Evolutionary conservation across 2,888 invertebrate genomes (phyloP).

Genomic region (Ptilodon capucinus): DNA sequence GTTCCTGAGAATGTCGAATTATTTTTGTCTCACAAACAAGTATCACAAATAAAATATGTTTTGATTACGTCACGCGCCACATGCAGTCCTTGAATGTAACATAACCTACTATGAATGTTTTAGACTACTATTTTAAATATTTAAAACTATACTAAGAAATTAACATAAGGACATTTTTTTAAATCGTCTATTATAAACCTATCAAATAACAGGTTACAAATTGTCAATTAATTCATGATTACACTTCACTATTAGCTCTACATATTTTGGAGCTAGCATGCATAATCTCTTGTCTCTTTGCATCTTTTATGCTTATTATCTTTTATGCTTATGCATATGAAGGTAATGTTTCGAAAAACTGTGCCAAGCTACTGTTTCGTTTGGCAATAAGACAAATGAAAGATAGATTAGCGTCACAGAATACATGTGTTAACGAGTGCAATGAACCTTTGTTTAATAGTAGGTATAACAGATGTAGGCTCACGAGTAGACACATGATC

Average conservation of each 20-base stretch:
- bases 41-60: background rate
- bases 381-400: slow-evolving; percentile 28
- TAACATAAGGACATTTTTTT: no score
- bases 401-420: slow-evolving; percentile 42
- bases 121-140: no score
- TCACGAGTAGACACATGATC: slow-evolving; percentile 13
- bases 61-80: background rate
- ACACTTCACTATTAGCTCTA: no score
- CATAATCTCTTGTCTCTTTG: no score
- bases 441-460: slow-evolving; percentile 43
- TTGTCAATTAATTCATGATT: no score
- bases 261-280: no score
- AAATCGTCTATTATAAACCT: no score
- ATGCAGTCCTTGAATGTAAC: background rate
- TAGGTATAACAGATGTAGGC: slow-evolving; percentile 31
- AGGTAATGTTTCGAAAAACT: no score
- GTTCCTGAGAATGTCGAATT: background rate
- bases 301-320: background rate
- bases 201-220: no score
- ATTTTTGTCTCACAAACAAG: background rate
- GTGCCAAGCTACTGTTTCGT: slow-evolving; percentile 5
- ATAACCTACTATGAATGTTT: no score
- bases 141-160: no score
- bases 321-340: no score
- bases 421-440: slow-evolving; percentile 43